Percentiles rank a stretch among this genome's conserved stretches.
Evolutionary conservation across 2,113 vertebrate species (phyloP).

Genomic region (Barbus barbus): DNA sequence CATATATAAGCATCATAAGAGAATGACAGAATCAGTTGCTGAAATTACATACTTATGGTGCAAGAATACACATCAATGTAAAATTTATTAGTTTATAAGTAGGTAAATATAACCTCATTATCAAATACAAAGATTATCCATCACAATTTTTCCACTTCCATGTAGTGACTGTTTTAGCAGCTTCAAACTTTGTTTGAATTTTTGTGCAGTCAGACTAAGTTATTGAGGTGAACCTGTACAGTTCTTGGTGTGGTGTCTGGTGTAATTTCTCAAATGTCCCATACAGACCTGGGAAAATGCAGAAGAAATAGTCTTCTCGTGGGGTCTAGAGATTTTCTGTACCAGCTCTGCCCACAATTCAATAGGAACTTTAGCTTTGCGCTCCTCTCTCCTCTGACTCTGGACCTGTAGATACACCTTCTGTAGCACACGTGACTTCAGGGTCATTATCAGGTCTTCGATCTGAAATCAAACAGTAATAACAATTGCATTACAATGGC

Average conservation of each 20-base stretch:
- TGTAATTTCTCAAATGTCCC: not conserved
- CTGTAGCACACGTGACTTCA: conserved; percentile 61
- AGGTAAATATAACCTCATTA: not conserved
- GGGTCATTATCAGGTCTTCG: conserved; percentile 56
- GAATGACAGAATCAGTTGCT: too few relatives aligned
- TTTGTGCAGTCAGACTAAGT: too few relatives aligned
- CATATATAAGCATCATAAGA: too few relatives aligned
- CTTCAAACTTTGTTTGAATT: not conserved
- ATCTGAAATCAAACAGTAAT: conserved; percentile 59
- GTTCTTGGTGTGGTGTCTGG: too few relatives aligned
- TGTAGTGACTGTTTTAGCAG: not conserved
- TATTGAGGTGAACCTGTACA: too few relatives aligned
- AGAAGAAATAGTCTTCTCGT: conserved; percentile 57
- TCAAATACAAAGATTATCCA: too few relatives aligned
- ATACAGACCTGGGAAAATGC: conserved; percentile 72
- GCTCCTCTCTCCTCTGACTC: conserved; percentile 49
- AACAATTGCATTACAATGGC: not conserved
- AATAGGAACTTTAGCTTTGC: conserved; percentile 57
- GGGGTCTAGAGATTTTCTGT: conserved; percentile 55
- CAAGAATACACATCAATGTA: not conserved
- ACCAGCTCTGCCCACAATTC: conserved; percentile 68
- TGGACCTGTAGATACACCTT: conserved; percentile 42
- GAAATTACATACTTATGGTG: too few relatives aligned
- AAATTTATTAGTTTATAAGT: not conserved
- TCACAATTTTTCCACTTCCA: not conserved